Percentiles rank a stretch among this genome's conserved stretches.
phyloP scores from a whole-genome alignment of 1,140 invertebrate genomes.

The Pissodes strobi region DNA sequence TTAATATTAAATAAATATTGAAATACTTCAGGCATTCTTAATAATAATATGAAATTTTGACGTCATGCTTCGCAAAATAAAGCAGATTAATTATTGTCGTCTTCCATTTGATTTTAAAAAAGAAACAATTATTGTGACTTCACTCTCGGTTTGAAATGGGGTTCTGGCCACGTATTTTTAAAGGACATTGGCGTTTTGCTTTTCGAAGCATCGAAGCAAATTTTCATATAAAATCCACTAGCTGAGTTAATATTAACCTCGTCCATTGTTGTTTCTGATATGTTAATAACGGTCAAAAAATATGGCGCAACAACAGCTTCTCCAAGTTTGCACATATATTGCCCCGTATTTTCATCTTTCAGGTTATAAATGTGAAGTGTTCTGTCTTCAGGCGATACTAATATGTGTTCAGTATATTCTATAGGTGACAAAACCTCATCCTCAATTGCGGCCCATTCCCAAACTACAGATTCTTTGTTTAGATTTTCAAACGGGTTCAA shows the following conservation, averaged over 20 bases:
- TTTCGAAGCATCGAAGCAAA: no score
- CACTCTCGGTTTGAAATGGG: no score
- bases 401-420: conserved; percentile 54
- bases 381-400: conserved; percentile 56
- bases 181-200: no score
- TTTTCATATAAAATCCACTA: no score
- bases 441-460: conserved; percentile 55
- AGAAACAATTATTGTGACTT: no score
- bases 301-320: conserved; percentile 54
- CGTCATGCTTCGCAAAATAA: no score
- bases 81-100: no score
- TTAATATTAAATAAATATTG: not conserved
- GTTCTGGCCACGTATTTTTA: no score
- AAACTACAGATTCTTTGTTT: conserved; percentile 53
- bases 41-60: no score
- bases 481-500: conserved; percentile 56
- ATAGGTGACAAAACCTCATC: conserved; percentile 46
- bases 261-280: conserved; percentile 37
- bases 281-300: conserved; percentile 58
- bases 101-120: no score
- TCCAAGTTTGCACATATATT: conserved; percentile 59
- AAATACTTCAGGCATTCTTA: no score
- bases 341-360: conserved; percentile 55
- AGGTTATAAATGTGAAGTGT: conserved; percentile 59
- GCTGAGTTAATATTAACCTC: no score